Evolutionary conservation across 2,113 vertebrate genomes (phyloP).

Genomic region (Ceuthmochares aereus): DNA sequence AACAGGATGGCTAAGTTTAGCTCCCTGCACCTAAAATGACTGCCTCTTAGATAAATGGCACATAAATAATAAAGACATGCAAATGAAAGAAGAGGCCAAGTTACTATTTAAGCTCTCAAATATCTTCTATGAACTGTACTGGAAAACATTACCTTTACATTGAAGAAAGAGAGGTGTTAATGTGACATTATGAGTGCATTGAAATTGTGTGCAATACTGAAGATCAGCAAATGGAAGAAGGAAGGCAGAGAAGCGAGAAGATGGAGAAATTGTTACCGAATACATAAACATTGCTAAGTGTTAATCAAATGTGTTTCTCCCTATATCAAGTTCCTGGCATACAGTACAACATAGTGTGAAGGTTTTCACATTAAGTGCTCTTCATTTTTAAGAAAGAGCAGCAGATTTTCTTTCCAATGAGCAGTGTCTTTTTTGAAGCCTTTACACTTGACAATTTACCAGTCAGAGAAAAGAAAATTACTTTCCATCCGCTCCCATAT

Average conservation of each 20-base stretch:
- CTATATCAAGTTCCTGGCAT: background rate
- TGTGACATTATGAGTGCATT: background rate
- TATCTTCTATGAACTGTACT: background rate
- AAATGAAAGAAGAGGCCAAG: background rate
- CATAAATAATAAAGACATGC: accelerated
- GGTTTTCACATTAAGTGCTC: background rate
- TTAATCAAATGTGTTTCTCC: background rate
- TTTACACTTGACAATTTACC: background rate
- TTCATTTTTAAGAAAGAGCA: background rate
- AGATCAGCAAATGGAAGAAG: background rate
- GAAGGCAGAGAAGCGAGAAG: background rate
- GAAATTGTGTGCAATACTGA: background rate
- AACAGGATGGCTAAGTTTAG: background rate
- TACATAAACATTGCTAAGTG: background rate
- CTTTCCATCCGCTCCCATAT: background rate
- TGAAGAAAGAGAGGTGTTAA: background rate
- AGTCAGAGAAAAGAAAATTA: background rate
- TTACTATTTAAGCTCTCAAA: background rate
- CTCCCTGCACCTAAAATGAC: background rate
- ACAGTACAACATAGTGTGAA: background rate
- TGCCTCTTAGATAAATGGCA: background rate
- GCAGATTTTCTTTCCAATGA: background rate
- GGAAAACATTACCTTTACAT: background rate
- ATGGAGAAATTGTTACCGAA: background rate
- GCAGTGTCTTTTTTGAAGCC: background rate